Evolutionary conservation across 2,113 vertebrate species (phyloP).

Genomic region (Balaeniceps rex): DNA sequence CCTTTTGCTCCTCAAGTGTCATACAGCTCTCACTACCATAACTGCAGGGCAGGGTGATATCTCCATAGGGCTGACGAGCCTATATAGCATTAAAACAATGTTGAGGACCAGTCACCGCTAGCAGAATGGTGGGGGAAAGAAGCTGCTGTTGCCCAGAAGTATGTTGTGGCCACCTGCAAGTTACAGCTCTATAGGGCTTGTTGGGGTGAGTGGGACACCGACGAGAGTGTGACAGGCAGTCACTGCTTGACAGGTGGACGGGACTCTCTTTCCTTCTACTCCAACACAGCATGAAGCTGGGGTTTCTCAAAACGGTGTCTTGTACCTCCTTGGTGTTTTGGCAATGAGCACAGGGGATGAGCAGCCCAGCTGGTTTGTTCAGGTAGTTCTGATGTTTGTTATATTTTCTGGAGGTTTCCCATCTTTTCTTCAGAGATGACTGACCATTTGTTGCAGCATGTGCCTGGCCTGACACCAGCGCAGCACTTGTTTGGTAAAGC

Average conservation of each 20-base stretch:
- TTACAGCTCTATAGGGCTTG: neutral
- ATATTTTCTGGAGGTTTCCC: neutral
- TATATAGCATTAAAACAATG: rapidly evolving
- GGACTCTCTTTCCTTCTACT: neutral
- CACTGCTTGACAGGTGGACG: rapidly evolving
- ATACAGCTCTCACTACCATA: rapidly evolving
- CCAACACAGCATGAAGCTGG: rapidly evolving
- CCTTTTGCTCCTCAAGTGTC: neutral
- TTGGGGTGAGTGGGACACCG: neutral
- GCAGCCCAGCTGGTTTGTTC: neutral
- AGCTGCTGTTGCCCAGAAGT: neutral
- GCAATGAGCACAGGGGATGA: rapidly evolving
- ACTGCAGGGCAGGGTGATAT: neutral
- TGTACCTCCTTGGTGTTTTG: neutral
- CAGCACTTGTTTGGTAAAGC: neutral
- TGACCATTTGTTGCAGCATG: neutral
- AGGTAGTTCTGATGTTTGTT: neutral
- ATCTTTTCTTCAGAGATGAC: neutral
- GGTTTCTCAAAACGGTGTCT: neutral
- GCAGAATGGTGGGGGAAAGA: neutral
- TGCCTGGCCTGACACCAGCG: neutral
- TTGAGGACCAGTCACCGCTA: rapidly evolving
- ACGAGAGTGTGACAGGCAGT: neutral
- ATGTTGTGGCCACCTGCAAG: neutral
- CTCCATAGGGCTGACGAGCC: neutral